Conservation (phyloP, 2,113 vertebrate species). For the Scartelaos histophorus region DNA sequence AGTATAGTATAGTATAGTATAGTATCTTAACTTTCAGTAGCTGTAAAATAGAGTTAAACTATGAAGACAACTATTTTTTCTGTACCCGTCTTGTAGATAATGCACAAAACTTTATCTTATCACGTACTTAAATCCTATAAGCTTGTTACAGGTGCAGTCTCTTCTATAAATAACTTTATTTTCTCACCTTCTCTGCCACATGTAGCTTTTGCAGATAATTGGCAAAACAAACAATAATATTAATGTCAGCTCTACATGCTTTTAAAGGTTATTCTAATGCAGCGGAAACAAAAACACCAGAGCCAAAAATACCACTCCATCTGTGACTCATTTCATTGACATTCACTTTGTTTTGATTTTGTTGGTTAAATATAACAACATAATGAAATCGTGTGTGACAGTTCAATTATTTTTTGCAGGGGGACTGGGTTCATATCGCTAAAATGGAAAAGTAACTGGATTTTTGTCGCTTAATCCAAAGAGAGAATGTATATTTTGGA, state of each 20-base stretch:
- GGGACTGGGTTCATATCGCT: not conserved
- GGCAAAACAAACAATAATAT: not conserved
- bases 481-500: not conserved
- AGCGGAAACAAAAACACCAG: not conserved
- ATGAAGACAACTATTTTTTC: no score
- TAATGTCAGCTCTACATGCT: not conserved
- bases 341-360: not conserved
- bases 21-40: no score
- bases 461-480: not conserved
- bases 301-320: not conserved
- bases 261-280: slow-evolving; percentile 1
- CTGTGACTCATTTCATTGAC: not conserved
- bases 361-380: not conserved
- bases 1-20: no score
- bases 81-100: no score
- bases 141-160: not conserved
- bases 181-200: not conserved
- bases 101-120: no score
- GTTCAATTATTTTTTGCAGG: not conserved
- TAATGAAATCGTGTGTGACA: not conserved
- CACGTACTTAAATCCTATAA: no score
- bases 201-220: not conserved
- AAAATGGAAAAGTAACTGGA: not conserved
- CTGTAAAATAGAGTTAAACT: no score
- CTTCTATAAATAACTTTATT: not conserved